These are phyloP conservation scores for Tricholauxania praeusta DNA, from an alignment of 2,888 invertebrate species.

Conservation along the genomic window DNA sequence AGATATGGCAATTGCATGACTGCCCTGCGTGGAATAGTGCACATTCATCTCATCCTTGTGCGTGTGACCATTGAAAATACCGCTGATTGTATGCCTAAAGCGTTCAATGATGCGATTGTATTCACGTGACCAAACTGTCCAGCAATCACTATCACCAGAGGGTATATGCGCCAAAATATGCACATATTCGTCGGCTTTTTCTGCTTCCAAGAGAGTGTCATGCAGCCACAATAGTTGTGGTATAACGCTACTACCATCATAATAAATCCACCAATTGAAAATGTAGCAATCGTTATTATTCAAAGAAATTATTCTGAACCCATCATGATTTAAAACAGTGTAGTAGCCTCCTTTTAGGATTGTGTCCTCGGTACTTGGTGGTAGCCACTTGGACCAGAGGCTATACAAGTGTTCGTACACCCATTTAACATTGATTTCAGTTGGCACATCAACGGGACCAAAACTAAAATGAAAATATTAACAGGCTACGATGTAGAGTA, in stretches of 20 bases:
- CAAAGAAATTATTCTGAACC: slow-evolving; percentile 80
- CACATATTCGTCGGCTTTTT: slow-evolving; percentile 79
- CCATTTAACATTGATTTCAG: slow-evolving; percentile 75
- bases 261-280: slow-evolving; percentile 74
- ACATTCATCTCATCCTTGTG: slow-evolving; percentile 82
- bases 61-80: slow-evolving; percentile 86
- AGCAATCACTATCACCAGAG: slow-evolving; percentile 77
- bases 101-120: slow-evolving; percentile 77
- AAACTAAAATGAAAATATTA: slow-evolving; percentile 68
- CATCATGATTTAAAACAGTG: slow-evolving; percentile 73
- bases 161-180: slow-evolving; percentile 89
- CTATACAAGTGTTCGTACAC: slow-evolving; percentile 79
- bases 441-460: slow-evolving; percentile 69
- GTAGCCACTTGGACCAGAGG: slow-evolving; percentile 80
- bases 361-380: slow-evolving; percentile 72
- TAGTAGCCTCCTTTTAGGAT: slow-evolving; percentile 82
- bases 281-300: slow-evolving; percentile 82
- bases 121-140: slow-evolving; percentile 78
- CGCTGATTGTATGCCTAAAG: slow-evolving; percentile 80
- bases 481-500: too few species aligned
- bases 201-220: slow-evolving; percentile 78
- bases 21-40: slow-evolving; percentile 71
- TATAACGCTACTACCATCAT: slow-evolving; percentile 79
- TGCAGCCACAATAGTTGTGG: slow-evolving; percentile 86
- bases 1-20: slow-evolving; percentile 74